Evolutionary conservation across 2,888 invertebrate genomes (phyloP).

Genomic region (Leucoptera coffeella): DNA sequence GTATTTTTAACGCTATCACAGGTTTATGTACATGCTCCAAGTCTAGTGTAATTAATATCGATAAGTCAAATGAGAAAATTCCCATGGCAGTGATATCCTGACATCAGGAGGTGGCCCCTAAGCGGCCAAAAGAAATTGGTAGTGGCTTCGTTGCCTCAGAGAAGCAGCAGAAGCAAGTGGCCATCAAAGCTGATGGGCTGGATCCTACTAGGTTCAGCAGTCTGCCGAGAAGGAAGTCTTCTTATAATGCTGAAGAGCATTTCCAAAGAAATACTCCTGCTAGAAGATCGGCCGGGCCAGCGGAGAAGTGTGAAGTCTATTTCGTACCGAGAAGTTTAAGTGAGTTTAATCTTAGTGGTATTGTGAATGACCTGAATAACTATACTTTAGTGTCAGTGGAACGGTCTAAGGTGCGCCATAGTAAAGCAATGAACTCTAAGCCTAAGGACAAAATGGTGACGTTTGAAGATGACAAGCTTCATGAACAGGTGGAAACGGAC

Average conservation of each 20-base stretch:
- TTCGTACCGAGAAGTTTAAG: slow-evolving; percentile 80
- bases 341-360: slow-evolving; percentile 71
- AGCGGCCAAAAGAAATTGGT: too few relatives aligned
- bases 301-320: slow-evolving; percentile 68
- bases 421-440: slow-evolving; percentile 14
- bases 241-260: slow-evolving; percentile 24
- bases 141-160: slow-evolving; percentile 11
- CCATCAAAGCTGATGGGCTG: slow-evolving; percentile 26
- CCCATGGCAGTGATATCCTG: slow-evolving; percentile 51
- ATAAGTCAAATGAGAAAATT: slow-evolving; percentile 41
- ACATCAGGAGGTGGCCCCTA: slow-evolving; percentile 42
- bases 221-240: slow-evolving; percentile 42
- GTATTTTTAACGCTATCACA: too few relatives aligned
- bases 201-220: slow-evolving; percentile 51
- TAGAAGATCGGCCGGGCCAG: slow-evolving; percentile 56
- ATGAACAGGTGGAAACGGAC: too few relatives aligned
- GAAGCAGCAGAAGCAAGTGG: slow-evolving; percentile 23
- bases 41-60: slow-evolving; percentile 30
- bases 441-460: slow-evolving; percentile 72
- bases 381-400: slow-evolving; percentile 11
- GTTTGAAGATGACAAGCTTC: slow-evolving; percentile 65
- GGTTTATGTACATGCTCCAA: slow-evolving; percentile 17
- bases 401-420: slow-evolving; percentile 10
- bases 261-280: slow-evolving; percentile 63
- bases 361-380: slow-evolving; percentile 30